Percentiles rank a stretch among this genome's conserved stretches.
phyloP scores from a whole-genome alignment of 2,888 invertebrate genomes.

The Tribolium freemani region DNA sequence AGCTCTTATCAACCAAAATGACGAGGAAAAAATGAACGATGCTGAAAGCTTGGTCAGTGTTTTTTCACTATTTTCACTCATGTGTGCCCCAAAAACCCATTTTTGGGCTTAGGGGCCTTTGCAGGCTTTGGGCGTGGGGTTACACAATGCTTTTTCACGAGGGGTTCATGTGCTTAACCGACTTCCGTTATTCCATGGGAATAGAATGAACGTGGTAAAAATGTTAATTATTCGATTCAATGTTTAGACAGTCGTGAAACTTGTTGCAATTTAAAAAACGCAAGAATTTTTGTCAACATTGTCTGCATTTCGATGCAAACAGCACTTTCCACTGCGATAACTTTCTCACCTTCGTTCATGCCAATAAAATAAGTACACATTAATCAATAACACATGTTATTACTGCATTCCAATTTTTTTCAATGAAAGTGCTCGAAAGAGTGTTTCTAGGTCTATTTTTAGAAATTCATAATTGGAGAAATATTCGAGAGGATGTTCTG shows the following conservation, averaged over 20 bases:
- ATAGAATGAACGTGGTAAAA: conserved; percentile 43
- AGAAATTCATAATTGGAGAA: conserved; percentile 21
- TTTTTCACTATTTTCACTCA: conserved; percentile 37
- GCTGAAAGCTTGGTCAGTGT: conserved; percentile 79
- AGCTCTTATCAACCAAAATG: conserved; percentile 69
- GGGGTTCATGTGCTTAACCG: not conserved
- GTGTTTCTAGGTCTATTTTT: conserved; percentile 19
- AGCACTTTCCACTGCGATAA: not conserved
- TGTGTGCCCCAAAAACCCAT: not conserved
- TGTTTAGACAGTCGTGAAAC: conserved; percentile 11
- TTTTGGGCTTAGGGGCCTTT: not conserved
- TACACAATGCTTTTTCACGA: not conserved
- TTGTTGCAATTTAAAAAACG: not conserved
- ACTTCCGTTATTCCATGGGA: conserved; percentile 45
- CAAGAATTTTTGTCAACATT: conserved; percentile 10
- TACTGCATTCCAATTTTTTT: not conserved
- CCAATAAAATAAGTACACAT: not conserved
- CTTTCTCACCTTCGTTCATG: conserved; percentile 4
- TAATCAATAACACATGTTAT: not conserved
- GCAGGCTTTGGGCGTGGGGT: not conserved
- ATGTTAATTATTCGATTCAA: conserved; percentile 32
- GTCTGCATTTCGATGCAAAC: conserved; percentile 6
- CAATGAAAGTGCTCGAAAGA: not conserved
- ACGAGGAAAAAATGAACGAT: conserved; percentile 81
- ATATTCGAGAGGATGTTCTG: not conserved